Conservation (phyloP, 2,797 vertebrate species). For the Limosa lapponica region DNA sequence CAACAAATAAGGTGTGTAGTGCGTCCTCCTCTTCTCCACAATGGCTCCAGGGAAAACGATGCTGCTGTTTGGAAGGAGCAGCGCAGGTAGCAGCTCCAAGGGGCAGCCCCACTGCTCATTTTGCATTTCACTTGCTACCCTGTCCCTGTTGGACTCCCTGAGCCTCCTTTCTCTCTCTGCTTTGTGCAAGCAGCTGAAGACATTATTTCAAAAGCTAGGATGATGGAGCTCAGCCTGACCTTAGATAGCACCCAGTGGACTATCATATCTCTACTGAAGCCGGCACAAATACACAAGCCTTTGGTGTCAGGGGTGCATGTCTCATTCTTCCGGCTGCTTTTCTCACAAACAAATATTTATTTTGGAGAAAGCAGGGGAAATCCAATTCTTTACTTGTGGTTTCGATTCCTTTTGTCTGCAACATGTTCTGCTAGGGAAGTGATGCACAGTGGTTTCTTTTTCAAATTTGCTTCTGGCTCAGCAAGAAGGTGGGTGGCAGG, state of each 20-base stretch:
- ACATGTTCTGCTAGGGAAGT: constrained; percentile 65
- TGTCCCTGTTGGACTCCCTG: neutral
- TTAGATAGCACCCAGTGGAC: neutral
- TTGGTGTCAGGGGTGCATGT: constrained; percentile 45
- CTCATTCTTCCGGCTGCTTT: constrained; percentile 59
- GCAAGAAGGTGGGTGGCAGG: constrained; percentile 58
- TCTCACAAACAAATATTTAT: constrained; percentile 69
- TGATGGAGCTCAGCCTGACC: neutral
- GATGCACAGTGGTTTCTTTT: constrained; percentile 68
- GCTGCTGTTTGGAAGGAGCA: neutral
- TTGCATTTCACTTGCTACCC: neutral
- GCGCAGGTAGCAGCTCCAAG: neutral
- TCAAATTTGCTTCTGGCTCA: constrained; percentile 65
- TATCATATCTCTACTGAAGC: constrained; percentile 32
- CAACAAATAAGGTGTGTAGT: neutral
- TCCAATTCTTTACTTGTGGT: constrained; percentile 69
- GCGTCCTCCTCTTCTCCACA: neutral
- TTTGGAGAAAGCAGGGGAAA: constrained; percentile 72
- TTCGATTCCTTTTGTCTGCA: constrained; percentile 64
- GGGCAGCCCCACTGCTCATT: neutral
- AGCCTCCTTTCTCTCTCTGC: neutral
- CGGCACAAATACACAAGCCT: constrained; percentile 59
- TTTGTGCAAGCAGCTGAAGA: neutral
- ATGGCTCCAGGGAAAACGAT: neutral
- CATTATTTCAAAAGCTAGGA: neutral